Evolutionary conservation across 2,797 vertebrate species (phyloP).

Genomic region (Poliocrania exsul): DNA sequence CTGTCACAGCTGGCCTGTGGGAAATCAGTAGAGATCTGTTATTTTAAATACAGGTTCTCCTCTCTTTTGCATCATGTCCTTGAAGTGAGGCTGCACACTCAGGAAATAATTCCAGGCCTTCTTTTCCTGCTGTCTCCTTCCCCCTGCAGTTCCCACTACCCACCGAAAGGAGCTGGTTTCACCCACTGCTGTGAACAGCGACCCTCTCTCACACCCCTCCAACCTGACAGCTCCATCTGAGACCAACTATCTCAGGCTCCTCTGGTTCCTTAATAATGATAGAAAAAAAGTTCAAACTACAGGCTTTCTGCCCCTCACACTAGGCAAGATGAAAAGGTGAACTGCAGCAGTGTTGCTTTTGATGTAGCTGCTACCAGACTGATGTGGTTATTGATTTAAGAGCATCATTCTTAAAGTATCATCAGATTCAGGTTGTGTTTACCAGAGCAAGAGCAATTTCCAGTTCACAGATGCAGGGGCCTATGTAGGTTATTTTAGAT

Average conservation of each 20-base stretch:
- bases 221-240: accelerated
- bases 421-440: not conserved
- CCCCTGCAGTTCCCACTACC: not conserved
- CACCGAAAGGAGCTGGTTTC: not conserved
- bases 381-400: not conserved
- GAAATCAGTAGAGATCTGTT: not conserved
- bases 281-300: not conserved
- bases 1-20: not conserved
- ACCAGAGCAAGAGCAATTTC: not conserved
- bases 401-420: not conserved
- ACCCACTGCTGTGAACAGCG: accelerated
- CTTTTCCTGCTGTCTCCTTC: accelerated
- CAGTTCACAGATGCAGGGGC: not conserved
- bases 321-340: not conserved
- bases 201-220: not conserved
- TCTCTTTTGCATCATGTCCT: not conserved
- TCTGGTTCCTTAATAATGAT: not conserved
- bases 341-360: not conserved
- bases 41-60: not conserved
- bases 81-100: not conserved
- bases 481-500: not conserved
- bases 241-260: not conserved
- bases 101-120: not conserved
- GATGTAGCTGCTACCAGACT: not conserved
- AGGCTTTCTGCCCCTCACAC: not conserved